Evolutionary conservation across 2,113 vertebrate species (phyloP).

Genomic region (Lepidothrix coronata): DNA sequence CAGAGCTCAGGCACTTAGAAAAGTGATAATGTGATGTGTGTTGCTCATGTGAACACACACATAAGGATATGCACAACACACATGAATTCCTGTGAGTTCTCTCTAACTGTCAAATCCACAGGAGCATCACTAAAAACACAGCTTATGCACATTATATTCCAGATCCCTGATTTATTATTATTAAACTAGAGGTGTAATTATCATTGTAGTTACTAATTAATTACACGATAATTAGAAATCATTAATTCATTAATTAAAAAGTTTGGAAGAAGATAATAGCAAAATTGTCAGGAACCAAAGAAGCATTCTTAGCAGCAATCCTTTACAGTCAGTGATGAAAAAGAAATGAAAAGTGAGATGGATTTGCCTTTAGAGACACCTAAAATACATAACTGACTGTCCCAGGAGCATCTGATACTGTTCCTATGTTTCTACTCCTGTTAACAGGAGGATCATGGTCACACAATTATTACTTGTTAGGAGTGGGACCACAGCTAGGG

Average conservation of each 20-base stretch:
- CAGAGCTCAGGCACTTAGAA: not conserved
- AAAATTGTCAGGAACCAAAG: not conserved
- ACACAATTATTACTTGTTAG: not conserved
- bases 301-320: not conserved
- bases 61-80: not conserved
- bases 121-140: not conserved
- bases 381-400: accelerated
- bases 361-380: not conserved
- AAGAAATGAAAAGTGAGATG: not conserved
- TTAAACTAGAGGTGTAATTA: not conserved
- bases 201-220: not conserved
- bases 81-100: not conserved
- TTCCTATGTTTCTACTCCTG: not conserved
- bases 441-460: not conserved
- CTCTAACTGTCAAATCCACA: not conserved
- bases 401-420: not conserved
- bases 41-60: not conserved
- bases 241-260: not conserved
- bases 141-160: not conserved
- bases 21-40: not conserved
- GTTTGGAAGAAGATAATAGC: not conserved
- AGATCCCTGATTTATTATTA: not conserved
- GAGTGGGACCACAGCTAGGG: not conserved
- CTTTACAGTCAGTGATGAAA: not conserved
- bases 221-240: not conserved